Conservation (phyloP, 2,888 invertebrate species). For the Drosophila falleni region DNA sequence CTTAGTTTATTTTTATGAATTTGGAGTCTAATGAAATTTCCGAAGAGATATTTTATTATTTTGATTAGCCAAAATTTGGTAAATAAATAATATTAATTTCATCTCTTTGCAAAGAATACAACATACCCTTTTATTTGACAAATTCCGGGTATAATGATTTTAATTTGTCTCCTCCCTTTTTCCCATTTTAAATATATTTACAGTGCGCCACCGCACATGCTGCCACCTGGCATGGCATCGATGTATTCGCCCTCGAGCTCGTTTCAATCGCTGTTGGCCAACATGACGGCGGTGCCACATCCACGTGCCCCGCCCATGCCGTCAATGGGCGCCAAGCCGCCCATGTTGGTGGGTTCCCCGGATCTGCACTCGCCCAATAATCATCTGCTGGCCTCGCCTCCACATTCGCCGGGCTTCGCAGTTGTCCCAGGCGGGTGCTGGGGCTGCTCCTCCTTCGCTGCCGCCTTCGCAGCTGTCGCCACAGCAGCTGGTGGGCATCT, state of each 20-base stretch:
- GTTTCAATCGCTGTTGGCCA: conserved; percentile 92
- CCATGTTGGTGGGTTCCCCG: conserved; percentile 80
- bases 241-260: conserved; percentile 88
- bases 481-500: conserved; percentile 86
- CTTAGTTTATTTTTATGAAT: too few species aligned
- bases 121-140: not conserved
- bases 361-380: conserved; percentile 82
- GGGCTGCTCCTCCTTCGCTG: conserved; percentile 64
- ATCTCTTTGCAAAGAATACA: not conserved
- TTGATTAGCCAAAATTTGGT: too few species aligned
- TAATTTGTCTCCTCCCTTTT: not conserved
- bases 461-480: conserved; percentile 90
- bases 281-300: conserved; percentile 87
- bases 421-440: conserved; percentile 51
- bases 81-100: too few species aligned
- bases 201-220: conserved; percentile 88
- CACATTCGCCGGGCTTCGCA: conserved; percentile 81
- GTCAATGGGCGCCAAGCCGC: conserved; percentile 63
- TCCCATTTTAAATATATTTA: conserved; percentile 49
- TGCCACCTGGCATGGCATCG: conserved; percentile 88
- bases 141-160: not conserved
- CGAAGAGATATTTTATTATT: too few species aligned
- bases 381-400: conserved; percentile 82
- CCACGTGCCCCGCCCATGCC: conserved; percentile 69
- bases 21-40: too few species aligned